These are phyloP conservation scores for Andrena marginata DNA, from an alignment of 2,888 invertebrate species.

Conservation along the genomic window DNA sequence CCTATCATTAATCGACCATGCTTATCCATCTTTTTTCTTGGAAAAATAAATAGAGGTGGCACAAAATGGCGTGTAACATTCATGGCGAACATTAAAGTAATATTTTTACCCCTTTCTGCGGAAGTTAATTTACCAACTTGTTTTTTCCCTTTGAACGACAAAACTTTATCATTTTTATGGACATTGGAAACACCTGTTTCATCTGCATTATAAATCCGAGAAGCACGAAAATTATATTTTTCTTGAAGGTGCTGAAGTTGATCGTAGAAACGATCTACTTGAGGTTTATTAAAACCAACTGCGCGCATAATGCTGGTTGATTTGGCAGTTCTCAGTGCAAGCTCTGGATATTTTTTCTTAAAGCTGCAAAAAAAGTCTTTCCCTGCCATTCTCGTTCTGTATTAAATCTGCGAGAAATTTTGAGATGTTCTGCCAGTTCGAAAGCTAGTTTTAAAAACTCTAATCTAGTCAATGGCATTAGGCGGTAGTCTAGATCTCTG, in stretches of 20 bases:
- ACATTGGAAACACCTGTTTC: too few relatives aligned
- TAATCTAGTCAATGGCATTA: neutral
- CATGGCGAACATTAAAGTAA: conserved; percentile 62
- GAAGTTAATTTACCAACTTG: too few relatives aligned
- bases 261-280: too few relatives aligned
- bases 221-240: too few relatives aligned
- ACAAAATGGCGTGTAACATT: conserved; percentile 32
- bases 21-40: conserved; percentile 53
- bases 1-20: conserved; percentile 53
- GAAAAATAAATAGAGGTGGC: conserved; percentile 38
- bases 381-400: conserved; percentile 56
- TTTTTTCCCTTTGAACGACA: too few relatives aligned
- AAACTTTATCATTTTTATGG: too few relatives aligned
- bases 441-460: neutral
- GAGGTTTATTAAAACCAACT: too few relatives aligned
- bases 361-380: conserved; percentile 64
- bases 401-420: conserved; percentile 29
- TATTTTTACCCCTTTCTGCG: too few relatives aligned
- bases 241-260: too few relatives aligned
- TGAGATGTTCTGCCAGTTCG: too few relatives aligned
- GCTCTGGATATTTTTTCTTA: conserved; percentile 36
- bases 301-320: conserved; percentile 25
- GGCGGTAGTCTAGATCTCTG: neutral
- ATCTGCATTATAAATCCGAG: too few relatives aligned
- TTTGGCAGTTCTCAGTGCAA: conserved; percentile 26